These are phyloP conservation scores for Drosophila falleni DNA, from an alignment of 2,888 invertebrate genomes.

Conservation along the genomic window DNA sequence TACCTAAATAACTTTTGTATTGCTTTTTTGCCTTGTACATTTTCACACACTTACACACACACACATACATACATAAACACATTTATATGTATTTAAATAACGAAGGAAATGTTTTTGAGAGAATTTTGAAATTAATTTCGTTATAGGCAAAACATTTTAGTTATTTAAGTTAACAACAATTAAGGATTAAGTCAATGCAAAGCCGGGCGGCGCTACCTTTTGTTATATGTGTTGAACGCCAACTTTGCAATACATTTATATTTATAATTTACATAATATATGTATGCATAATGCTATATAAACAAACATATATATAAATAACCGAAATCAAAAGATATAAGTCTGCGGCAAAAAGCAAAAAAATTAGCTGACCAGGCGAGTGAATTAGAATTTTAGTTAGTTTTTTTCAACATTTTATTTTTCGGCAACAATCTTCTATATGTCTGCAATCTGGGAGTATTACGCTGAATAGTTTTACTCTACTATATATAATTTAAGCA, in stretches of 20 bases:
- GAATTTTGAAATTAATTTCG: slow-evolving; percentile 39
- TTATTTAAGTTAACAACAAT: slow-evolving; percentile 63
- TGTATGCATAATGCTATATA: slow-evolving; percentile 32
- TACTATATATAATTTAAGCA: slow-evolving; percentile 23
- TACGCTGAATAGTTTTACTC: background rate
- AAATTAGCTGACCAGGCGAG: slow-evolving; percentile 42
- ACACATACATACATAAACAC: slow-evolving; percentile 37
- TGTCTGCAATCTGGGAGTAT: slow-evolving; percentile 20
- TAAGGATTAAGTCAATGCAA: slow-evolving; percentile 77
- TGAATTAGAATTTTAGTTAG: slow-evolving; percentile 60
- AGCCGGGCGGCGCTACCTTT: slow-evolving; percentile 68
- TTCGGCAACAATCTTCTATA: slow-evolving; percentile 9
- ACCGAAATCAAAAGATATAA: slow-evolving; percentile 68
- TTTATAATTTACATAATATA: slow-evolving; percentile 61
- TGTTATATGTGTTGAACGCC: slow-evolving; percentile 57
- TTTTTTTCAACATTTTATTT: slow-evolving; percentile 5
- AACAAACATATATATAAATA: slow-evolving; percentile 48
- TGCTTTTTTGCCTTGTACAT: slow-evolving; percentile 76
- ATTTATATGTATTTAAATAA: slow-evolving; percentile 40
- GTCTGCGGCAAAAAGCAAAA: slow-evolving; percentile 41
- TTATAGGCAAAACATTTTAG: slow-evolving; percentile 38
- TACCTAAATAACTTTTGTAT: slow-evolving; percentile 62
- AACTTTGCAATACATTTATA: slow-evolving; percentile 77
- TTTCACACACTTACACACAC: slow-evolving; percentile 61
- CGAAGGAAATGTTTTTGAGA: slow-evolving; percentile 27